Evolutionary conservation across 1,140 invertebrate genomes (phyloP), one percentile per base, ranked within the genome.

Genomic region (Eupristina koningsbergeri): DNA sequence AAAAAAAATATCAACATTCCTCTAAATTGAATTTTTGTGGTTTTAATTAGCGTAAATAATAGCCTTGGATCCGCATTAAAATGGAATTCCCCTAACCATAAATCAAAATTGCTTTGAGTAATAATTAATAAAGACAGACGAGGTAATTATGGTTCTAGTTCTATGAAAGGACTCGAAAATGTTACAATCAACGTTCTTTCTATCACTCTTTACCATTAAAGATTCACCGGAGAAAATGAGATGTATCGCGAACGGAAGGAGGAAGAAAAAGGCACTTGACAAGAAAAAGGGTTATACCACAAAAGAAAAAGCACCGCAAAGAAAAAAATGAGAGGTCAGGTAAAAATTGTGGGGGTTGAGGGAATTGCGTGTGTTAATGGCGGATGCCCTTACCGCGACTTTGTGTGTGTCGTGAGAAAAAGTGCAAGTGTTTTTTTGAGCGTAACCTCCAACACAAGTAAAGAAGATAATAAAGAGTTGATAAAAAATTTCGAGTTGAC

Each of bases 351-450:
- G 34, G 58, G 39, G 36, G 36, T 64, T 45, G 58, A 11, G 29
- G 26, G 61, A 31, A 74, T 5, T 3, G 19, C 17, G 7, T 64
- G 61, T 9, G n/a, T 34, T 34, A 53, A 47, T 53, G 63, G 41
- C 71, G 80, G 80, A 82, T 67, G 67, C 53, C 19, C 15, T 29
- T 45, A 61, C 31, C 13, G 26, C 26, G 19, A 80, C 64, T 17
- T 19, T 76, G 6, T 26, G 1, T 8, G 58, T 29, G 0, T 64
- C 78, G 78, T 69, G 78, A 80, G 78, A 80, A 80, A 80, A 39
- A 45, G n/a, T 26, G n/a, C 47, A 29, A n/a, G 63, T 82, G 80
- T n/a, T 82, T 76, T 45, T n/a, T 61, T 82, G 58, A 76, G 50
- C 80, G 58, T 82, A 71, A 81, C 64, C n/a, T n/a, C n/a, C n/a